Evolutionary conservation across 2,113 vertebrate genomes (phyloP).

Genomic region (Colossoma macropomum): DNA sequence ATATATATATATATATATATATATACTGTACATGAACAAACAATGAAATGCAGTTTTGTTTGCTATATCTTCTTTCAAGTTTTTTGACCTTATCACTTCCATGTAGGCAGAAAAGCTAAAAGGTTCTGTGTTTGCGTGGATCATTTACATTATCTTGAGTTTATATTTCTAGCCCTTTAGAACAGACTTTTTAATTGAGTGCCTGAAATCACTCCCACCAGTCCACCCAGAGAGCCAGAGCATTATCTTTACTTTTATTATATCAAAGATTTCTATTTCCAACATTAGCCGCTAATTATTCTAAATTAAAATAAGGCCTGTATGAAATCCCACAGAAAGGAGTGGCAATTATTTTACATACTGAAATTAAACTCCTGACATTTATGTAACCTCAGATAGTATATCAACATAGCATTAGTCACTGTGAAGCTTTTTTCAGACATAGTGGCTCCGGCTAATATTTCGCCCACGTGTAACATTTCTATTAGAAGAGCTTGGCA

Average conservation of each 20-base stretch:
- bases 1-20: too few species aligned
- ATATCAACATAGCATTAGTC: slow-evolving; percentile 31
- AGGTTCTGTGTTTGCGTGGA: too few species aligned
- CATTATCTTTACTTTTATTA: not conserved
- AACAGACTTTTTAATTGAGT: not conserved
- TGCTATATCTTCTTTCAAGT: too few species aligned
- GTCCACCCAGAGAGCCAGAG: not conserved
- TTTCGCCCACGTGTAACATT: slow-evolving; percentile 33
- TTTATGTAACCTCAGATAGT: not conserved
- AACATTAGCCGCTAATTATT: not conserved
- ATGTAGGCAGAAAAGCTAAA: too few species aligned
- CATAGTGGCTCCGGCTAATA: slow-evolving; percentile 32
- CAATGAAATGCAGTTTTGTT: too few species aligned
- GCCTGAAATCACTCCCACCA: not conserved
- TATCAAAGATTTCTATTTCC: not conserved
- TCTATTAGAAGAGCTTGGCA: not conserved
- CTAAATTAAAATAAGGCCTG: not conserved
- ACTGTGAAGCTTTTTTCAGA: not conserved
- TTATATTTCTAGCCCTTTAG: not conserved
- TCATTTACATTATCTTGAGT: too few species aligned
- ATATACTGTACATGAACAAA: too few species aligned
- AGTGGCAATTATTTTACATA: not conserved
- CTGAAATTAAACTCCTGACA: slow-evolving; percentile 45
- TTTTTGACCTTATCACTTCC: too few species aligned
- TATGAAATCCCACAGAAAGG: not conserved